These are phyloP conservation scores for Hippocampus abdominalis DNA, from an alignment of 2,113 vertebrate genomes.

Conservation along the genomic window DNA sequence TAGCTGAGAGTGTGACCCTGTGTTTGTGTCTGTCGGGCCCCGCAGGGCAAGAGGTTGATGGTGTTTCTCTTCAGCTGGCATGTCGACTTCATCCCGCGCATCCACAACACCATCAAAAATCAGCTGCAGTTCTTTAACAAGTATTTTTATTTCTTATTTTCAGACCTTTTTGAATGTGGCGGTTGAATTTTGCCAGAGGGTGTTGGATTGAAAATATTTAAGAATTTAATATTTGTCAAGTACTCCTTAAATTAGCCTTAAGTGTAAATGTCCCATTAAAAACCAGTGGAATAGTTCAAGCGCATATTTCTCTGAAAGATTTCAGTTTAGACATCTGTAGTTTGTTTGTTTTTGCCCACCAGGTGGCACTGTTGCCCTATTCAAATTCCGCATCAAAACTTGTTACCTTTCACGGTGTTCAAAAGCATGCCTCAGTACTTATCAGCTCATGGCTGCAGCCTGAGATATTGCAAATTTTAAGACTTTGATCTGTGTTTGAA, in stretches of 20 bases:
- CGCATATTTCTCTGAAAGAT: too few species aligned
- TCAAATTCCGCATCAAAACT: too few species aligned
- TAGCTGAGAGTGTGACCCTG: background rate
- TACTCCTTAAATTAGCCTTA: background rate
- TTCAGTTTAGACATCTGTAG: too few species aligned
- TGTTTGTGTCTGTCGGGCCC: conserved; percentile 14
- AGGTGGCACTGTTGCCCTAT: too few species aligned
- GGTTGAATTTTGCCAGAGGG: too few species aligned
- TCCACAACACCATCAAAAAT: conserved; percentile 92
- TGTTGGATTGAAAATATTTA: too few species aligned
- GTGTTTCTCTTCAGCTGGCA: conserved; percentile 92
- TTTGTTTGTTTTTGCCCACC: too few species aligned
- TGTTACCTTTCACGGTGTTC: too few species aligned
- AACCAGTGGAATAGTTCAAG: background rate
- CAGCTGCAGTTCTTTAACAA: conserved; percentile 83
- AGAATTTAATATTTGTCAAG: background rate
- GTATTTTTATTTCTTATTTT: background rate
- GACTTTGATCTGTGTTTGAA: too few species aligned
- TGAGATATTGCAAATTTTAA: too few species aligned
- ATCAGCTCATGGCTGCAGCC: too few species aligned
- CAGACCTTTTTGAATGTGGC: background rate
- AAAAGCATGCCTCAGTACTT: too few species aligned
- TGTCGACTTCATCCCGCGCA: conserved; percentile 83
- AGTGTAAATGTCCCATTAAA: background rate
- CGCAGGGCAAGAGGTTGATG: conserved; percentile 89